These are phyloP conservation scores for Periophthalmodon schlosseri DNA, from an alignment of 2,113 vertebrate genomes.

Conservation along the genomic window DNA sequence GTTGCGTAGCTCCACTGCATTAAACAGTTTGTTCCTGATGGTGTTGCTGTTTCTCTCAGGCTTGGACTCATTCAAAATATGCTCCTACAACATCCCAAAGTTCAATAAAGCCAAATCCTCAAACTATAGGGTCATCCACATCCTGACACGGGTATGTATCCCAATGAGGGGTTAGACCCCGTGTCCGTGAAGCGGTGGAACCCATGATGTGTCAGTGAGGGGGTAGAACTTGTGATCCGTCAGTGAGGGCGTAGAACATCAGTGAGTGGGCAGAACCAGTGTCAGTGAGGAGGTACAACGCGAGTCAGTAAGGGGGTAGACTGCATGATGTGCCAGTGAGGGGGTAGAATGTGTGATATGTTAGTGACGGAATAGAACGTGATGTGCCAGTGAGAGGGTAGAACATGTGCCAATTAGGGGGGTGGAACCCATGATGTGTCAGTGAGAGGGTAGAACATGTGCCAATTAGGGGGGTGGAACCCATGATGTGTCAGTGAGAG, in stretches of 20 bases:
- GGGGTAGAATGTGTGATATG: too few species aligned
- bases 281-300: too few species aligned
- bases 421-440: not conserved
- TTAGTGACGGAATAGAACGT: too few species aligned
- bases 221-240: not conserved
- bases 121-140: conserved; percentile 33
- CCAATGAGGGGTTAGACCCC: too few species aligned
- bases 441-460: not conserved
- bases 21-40: not conserved
- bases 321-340: too few species aligned
- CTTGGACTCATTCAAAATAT: conserved; percentile 53
- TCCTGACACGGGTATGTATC: conserved; percentile 44
- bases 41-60: not conserved
- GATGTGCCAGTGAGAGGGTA: too few species aligned
- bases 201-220: not conserved
- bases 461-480: too few species aligned
- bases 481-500: not conserved
- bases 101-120: not conserved
- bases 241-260: not conserved
- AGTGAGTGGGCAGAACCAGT: too few species aligned
- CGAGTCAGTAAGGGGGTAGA: too few species aligned
- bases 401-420: too few species aligned
- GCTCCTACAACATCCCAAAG: conserved; percentile 53
- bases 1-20: not conserved
- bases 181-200: too few species aligned